These are phyloP conservation scores for Chirona hameri DNA, from an alignment of 2,888 invertebrate species.

Conservation along the genomic window DNA sequence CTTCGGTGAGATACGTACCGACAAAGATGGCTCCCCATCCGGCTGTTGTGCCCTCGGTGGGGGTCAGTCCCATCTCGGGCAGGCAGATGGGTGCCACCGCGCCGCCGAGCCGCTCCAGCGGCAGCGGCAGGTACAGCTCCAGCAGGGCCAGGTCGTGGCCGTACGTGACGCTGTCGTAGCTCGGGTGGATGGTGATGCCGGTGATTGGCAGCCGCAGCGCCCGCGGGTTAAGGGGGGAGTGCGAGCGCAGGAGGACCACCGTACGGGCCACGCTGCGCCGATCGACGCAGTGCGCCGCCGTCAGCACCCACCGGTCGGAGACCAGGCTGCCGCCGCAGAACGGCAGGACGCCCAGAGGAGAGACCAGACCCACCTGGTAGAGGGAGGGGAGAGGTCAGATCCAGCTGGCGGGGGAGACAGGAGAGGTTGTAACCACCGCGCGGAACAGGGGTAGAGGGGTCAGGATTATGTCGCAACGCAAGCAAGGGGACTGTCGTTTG, in stretches of 20 bases:
- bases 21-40: neutral
- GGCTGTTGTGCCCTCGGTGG: neutral
- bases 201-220: neutral
- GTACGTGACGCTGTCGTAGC: neutral
- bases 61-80: neutral
- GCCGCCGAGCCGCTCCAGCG: neutral
- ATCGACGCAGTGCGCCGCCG: neutral
- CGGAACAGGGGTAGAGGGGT: no score
- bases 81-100: conserved; percentile 12
- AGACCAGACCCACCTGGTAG: neutral
- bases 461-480: no score
- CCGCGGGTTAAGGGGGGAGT: neutral
- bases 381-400: neutral
- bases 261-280: neutral
- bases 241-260: neutral
- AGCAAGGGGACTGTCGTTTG: no score
- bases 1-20: neutral
- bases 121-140: neutral
- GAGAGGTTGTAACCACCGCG: no score
- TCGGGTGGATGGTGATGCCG: neutral
- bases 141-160: conserved; percentile 11
- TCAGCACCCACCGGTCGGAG: conserved; percentile 3
- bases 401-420: neutral
- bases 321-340: conserved; percentile 4
- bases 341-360: neutral